These are phyloP conservation scores for Anoura caudifer DNA, from an alignment of 2,113 vertebrate genomes.

Conservation along the genomic window DNA sequence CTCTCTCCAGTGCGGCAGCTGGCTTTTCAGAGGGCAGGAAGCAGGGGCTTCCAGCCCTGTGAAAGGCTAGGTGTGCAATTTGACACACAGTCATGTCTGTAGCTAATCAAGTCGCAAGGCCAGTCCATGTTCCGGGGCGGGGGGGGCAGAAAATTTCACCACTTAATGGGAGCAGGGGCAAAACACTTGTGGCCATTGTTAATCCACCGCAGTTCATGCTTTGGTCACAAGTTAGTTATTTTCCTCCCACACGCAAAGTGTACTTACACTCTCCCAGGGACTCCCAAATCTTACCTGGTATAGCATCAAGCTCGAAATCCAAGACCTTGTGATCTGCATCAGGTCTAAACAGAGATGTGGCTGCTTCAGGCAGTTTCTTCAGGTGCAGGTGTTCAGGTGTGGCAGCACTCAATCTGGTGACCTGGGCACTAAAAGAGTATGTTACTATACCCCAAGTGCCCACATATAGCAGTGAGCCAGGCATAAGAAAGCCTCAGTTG, in stretches of 20 bases:
- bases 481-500: not conserved
- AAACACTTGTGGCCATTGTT: not conserved
- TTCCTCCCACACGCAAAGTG: not conserved
- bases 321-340: not conserved
- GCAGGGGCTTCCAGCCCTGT: not conserved
- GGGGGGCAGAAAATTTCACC: not conserved
- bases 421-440: not conserved
- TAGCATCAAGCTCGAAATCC: not conserved
- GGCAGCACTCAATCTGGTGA: not conserved
- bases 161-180: not conserved
- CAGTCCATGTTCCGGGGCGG: not conserved
- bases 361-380: not conserved
- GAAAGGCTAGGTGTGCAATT: not conserved
- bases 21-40: not conserved
- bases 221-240: not conserved
- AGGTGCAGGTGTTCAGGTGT: not conserved
- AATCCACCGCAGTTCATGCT: not conserved
- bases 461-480: not conserved
- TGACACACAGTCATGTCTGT: not conserved
- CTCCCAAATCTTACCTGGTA: not conserved
- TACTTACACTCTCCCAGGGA: not conserved
- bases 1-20: not conserved
- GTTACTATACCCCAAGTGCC: not conserved
- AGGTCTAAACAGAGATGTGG: not conserved
- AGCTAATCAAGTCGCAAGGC: not conserved